Percentiles rank a stretch among this genome's conserved stretches.
These are phyloP conservation scores for Poecilia gillii DNA, from an alignment of 2,797 vertebrate genomes.

Conservation along the genomic window DNA sequence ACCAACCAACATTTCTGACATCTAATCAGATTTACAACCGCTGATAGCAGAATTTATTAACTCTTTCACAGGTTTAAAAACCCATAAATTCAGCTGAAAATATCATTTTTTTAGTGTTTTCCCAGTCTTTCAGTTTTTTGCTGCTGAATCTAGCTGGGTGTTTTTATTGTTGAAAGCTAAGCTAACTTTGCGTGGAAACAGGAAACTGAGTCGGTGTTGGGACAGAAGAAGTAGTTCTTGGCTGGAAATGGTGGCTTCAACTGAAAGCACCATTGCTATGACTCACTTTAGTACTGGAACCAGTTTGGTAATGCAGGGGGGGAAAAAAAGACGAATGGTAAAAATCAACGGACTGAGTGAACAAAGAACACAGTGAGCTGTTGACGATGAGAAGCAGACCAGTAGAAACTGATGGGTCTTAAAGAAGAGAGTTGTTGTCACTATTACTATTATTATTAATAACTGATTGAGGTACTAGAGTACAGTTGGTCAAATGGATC, in stretches of 20 bases:
- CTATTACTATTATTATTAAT: neutral
- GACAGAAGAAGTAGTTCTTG: neutral
- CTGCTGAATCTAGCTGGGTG: too few relatives aligned
- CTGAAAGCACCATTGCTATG: neutral
- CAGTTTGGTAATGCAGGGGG: neutral
- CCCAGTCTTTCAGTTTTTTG: too few relatives aligned
- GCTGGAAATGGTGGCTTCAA: neutral
- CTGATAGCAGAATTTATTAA: too few relatives aligned
- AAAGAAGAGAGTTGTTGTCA: slow-evolving; percentile 7
- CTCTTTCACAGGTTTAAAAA: too few relatives aligned
- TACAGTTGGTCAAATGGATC: neutral
- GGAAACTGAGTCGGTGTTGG: neutral
- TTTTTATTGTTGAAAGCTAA: too few relatives aligned
- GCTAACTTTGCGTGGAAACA: neutral
- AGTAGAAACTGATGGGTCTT: slow-evolving; percentile 37
- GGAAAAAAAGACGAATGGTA: neutral
- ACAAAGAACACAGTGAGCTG: slow-evolving; percentile 32
- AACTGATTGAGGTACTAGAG: neutral
- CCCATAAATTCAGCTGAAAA: too few relatives aligned
- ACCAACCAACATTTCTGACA: neutral
- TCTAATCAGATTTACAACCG: too few relatives aligned
- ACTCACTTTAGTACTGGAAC: neutral
- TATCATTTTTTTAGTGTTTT: too few relatives aligned
- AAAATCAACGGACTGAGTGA: slow-evolving; percentile 11
- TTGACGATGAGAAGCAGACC: slow-evolving; percentile 15